phyloP scores from a whole-genome alignment of 2,113 vertebrate genomes.

The Saguinus imperator region DNA sequence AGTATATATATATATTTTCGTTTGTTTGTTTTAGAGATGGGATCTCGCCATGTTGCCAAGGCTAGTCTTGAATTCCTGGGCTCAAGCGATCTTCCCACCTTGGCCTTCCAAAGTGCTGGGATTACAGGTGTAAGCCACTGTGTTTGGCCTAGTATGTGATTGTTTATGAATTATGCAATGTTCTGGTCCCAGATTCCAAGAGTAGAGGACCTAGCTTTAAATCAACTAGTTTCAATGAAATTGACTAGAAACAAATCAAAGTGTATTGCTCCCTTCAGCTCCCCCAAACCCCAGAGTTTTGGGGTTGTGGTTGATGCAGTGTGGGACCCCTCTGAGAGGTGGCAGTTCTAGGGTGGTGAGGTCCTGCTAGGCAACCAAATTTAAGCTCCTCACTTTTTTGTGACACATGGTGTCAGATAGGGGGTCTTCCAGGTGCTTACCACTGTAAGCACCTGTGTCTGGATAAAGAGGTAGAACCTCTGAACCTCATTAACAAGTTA shows the following conservation, averaged over 20 bases:
- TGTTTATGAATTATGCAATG: background rate
- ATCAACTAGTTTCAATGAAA: background rate
- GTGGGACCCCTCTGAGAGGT: background rate
- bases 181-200: background rate
- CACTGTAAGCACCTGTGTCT: background rate
- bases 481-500: background rate
- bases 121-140: no score
- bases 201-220: background rate
- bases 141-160: background rate
- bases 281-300: background rate
- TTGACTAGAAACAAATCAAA: background rate
- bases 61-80: no score
- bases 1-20: background rate
- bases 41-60: no score
- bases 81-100: no score
- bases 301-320: background rate
- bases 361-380: background rate
- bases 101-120: no score
- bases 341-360: background rate
- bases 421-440: background rate
- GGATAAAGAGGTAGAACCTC: background rate
- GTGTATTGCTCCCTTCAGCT: background rate
- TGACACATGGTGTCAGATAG: background rate
- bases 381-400: background rate
- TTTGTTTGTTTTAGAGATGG: no score